Conservation (phyloP, 2,113 vertebrate genomes). For the Tetrax tetrax region DNA sequence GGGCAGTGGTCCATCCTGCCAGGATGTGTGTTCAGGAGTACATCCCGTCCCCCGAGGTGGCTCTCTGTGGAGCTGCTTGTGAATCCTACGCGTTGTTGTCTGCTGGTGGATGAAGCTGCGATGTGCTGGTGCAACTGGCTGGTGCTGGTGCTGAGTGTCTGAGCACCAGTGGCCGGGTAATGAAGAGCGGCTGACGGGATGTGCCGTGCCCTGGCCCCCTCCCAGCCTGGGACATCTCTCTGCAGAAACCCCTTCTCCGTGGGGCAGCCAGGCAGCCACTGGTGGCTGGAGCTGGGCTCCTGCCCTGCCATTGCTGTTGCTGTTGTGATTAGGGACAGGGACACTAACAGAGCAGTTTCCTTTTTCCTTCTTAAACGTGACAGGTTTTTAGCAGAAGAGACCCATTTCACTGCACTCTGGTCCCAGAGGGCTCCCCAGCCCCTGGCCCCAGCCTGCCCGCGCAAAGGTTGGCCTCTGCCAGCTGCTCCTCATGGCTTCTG, state of each 20-base stretch:
- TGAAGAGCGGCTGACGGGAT: background rate
- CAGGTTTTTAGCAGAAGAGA: background rate
- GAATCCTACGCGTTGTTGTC: background rate
- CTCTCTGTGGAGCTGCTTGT: background rate
- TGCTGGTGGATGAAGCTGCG: background rate
- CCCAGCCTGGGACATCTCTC: background rate
- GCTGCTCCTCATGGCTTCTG: background rate
- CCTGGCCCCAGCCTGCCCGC: rapidly evolving
- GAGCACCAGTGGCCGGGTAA: too few species aligned
- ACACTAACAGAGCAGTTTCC: background rate
- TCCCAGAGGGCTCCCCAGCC: background rate
- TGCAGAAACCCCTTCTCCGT: rapidly evolving
- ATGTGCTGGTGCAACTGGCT: background rate
- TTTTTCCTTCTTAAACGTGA: constrained; percentile 26
- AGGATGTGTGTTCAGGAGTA: background rate
- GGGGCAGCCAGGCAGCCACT: background rate
- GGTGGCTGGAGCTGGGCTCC: background rate
- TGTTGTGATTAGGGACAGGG: background rate
- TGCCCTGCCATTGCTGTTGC: background rate
- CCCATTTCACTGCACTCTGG: background rate
- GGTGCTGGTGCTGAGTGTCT: background rate
- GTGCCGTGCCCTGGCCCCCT: rapidly evolving
- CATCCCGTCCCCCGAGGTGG: rapidly evolving
- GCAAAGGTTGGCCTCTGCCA: background rate
- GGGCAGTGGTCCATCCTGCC: background rate